Percentiles rank a stretch among this genome's conserved stretches.
These are phyloP conservation scores for Synergus umbraculus DNA, from an alignment of 2,888 invertebrate species.

Conservation along the genomic window DNA sequence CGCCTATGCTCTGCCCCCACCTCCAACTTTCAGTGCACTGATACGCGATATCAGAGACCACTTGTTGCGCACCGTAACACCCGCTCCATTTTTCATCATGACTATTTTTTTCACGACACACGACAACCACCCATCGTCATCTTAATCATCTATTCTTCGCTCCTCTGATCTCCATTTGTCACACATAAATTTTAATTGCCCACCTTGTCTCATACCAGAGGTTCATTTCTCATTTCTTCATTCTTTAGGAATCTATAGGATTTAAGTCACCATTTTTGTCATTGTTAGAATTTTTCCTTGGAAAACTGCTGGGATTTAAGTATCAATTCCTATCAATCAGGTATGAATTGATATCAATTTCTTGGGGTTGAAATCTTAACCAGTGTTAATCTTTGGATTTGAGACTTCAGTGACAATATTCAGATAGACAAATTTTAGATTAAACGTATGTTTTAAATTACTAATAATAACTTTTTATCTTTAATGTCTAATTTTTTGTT, in stretches of 20 bases:
- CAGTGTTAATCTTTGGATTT: too few species aligned
- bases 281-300: neutral
- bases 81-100: conserved; percentile 42
- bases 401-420: neutral
- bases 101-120: conserved; percentile 10
- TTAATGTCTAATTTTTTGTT: conserved; percentile 43
- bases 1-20: conserved; percentile 70
- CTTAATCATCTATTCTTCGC: neutral
- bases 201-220: neutral
- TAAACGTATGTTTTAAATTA: neutral
- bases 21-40: conserved; percentile 56
- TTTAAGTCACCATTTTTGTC: neutral
- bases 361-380: too few species aligned
- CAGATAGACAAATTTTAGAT: neutral
- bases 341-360: too few species aligned
- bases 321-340: too few species aligned
- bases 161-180: neutral
- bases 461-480: neutral
- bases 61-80: conserved; percentile 53
- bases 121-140: neutral
- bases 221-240: neutral
- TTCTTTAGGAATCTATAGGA: neutral
- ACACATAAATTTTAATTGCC: neutral
- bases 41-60: conserved; percentile 58
- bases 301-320: neutral